Percentiles rank a stretch among this genome's conserved stretches.
Evolutionary conservation across 2,797 vertebrate species (phyloP).

Genomic region (Danio tinwini): DNA sequence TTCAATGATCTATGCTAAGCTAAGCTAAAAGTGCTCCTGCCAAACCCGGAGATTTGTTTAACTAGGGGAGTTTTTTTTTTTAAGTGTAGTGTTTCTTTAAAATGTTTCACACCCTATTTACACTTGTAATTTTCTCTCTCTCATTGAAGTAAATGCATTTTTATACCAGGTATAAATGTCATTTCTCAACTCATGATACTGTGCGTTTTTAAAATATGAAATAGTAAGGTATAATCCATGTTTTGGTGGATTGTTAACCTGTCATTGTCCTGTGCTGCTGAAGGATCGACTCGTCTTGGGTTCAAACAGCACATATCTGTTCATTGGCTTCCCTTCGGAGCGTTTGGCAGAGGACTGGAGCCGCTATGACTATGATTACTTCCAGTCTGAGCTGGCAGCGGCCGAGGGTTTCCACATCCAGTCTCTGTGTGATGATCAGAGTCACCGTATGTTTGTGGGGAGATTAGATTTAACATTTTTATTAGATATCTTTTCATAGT

Average conservation of each 20-base stretch:
- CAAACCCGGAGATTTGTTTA: too few species aligned
- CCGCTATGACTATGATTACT: slow-evolving; percentile 88
- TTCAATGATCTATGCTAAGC: too few species aligned
- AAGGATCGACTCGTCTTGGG: slow-evolving; percentile 88
- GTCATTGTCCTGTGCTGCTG: background rate
- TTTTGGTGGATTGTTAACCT: background rate
- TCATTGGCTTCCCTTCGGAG: slow-evolving; percentile 84
- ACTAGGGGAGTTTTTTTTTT: too few species aligned
- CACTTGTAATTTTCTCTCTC: too few species aligned
- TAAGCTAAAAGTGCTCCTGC: too few species aligned
- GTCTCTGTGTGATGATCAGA: slow-evolving; percentile 67
- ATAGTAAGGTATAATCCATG: background rate
- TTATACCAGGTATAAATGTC: too few species aligned
- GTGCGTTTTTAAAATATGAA: background rate
- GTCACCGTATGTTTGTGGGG: slow-evolving; percentile 60
- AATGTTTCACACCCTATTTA: too few species aligned
- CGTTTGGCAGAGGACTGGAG: slow-evolving; percentile 80
- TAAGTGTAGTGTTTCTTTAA: too few species aligned
- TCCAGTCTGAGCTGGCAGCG: slow-evolving; percentile 88
- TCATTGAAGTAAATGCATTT: too few species aligned
- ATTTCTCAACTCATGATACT: background rate
- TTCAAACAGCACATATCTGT: slow-evolving; percentile 86
- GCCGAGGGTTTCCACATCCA: slow-evolving; percentile 83
- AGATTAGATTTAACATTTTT: background rate
- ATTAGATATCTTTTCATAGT: background rate